Conservation (phyloP, 2,888 invertebrate genomes). For the Atrina japonica region DNA sequence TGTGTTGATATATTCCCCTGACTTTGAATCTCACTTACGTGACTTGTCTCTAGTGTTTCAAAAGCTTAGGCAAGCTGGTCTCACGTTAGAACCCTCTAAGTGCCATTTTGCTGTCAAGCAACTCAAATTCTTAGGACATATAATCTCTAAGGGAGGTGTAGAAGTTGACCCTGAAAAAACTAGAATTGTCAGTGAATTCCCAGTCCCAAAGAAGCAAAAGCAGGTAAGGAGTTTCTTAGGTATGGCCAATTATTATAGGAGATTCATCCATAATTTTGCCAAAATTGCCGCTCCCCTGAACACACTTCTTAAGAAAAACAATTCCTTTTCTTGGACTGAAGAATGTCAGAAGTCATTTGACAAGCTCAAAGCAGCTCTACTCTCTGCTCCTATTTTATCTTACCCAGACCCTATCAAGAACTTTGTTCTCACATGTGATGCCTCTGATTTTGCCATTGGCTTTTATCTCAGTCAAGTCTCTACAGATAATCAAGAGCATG, state of each 20-base stretch:
- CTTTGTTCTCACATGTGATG: conserved; percentile 50
- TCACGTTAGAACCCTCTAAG: conserved; percentile 48
- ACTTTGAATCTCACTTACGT: conserved; percentile 40
- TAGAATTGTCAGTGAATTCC: conserved; percentile 40
- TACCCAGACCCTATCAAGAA: conserved; percentile 42
- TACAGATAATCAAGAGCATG: conserved; percentile 36
- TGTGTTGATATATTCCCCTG: conserved; percentile 42
- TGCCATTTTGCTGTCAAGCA: conserved; percentile 42
- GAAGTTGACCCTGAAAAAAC: conserved; percentile 35
- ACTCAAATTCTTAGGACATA: conserved; percentile 46
- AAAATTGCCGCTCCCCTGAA: conserved; percentile 56
- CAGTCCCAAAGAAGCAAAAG: conserved; percentile 42
- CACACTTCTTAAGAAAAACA: conserved; percentile 63
- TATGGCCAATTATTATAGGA: conserved; percentile 49
- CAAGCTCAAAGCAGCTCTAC: conserved; percentile 58
- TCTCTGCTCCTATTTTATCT: conserved; percentile 43
- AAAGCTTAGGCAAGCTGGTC: conserved; percentile 41
- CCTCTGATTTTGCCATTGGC: conserved; percentile 40
- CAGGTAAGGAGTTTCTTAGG: conserved; percentile 48
- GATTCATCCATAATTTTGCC: conserved; percentile 44
- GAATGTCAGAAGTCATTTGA: conserved; percentile 49
- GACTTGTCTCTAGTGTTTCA: conserved; percentile 45
- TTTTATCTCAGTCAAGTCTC: conserved; percentile 49
- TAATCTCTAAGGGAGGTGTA: conserved; percentile 40
- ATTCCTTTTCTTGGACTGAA: conserved; percentile 39